Conservation (phyloP, 2,888 invertebrate genomes). For the Muschampia plurimacula region DNA sequence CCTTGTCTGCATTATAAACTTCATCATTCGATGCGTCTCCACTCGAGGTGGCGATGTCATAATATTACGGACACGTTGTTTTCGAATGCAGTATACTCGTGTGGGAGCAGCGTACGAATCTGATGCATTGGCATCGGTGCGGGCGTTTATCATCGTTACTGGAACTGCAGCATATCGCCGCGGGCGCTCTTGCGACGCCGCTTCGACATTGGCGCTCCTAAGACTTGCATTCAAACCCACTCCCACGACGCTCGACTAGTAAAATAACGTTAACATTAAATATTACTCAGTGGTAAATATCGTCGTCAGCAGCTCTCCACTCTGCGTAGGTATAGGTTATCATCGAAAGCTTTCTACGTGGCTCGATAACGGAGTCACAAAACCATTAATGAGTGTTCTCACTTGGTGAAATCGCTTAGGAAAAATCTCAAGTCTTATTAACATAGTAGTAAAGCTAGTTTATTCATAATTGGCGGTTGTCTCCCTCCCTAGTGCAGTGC, state of each 20-base stretch:
- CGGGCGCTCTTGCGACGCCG: conserved; percentile 40
- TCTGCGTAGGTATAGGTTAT: conserved; percentile 54
- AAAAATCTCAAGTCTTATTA: conserved; percentile 82
- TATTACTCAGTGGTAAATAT: conserved; percentile 27
- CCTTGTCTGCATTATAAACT: conserved; percentile 49
- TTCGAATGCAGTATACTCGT: conserved; percentile 28
- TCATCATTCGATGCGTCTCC: conserved; percentile 37
- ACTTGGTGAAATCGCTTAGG: conserved; percentile 78
- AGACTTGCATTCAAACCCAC: conserved; percentile 18
- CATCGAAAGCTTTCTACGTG: conserved; percentile 66
- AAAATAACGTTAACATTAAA: conserved; percentile 33
- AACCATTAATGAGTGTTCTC: conserved; percentile 77
- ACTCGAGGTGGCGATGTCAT: conserved; percentile 40
- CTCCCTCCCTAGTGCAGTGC: conserved; percentile 66
- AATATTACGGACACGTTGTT: conserved; percentile 32
- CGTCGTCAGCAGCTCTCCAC: conserved; percentile 45
- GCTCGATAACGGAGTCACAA: conserved; percentile 72
- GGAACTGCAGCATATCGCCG: conserved; percentile 44
- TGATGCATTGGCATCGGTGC: conserved; percentile 45
- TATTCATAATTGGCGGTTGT: conserved; percentile 81
- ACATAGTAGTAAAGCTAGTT: conserved; percentile 82
- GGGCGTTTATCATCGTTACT: conserved; percentile 50
- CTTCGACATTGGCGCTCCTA: conserved; percentile 45
- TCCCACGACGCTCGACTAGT: conserved; percentile 15
- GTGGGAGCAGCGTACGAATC: conserved; percentile 40